Conservation (phyloP, 1,140 invertebrate genomes). For the Trichonephila clavipes region DNA sequence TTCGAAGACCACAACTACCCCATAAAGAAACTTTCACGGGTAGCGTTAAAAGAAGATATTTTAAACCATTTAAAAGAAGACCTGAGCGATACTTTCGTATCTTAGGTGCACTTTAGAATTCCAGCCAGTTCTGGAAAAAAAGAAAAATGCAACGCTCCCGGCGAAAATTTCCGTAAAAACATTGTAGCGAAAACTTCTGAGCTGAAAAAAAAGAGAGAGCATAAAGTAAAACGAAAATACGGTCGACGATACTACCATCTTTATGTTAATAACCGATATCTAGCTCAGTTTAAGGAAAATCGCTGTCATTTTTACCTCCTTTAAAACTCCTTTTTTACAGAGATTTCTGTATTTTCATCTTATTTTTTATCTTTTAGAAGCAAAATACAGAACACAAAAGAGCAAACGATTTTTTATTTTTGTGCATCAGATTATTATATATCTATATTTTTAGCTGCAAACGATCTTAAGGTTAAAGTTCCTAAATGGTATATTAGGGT, state of each 20-base stretch:
- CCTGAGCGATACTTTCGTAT: conserved; percentile 57
- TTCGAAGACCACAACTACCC: conserved; percentile 49
- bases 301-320: conserved; percentile 65
- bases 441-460: conserved; percentile 17
- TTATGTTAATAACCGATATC: conserved; percentile 75
- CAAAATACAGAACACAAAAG: conserved; percentile 62
- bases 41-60: conserved; percentile 65
- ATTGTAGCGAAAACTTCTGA: conserved; percentile 15
- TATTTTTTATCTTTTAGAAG: conserved; percentile 33
- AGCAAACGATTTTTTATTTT: conserved; percentile 11
- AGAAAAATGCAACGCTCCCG: conserved; percentile 47
- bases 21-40: conserved; percentile 69
- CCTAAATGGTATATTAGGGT: conserved; percentile 57
- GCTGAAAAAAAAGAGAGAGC: background rate
- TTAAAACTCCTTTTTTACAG: conserved; percentile 45
- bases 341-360: conserved; percentile 56
- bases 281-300: conserved; percentile 65
- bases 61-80: conserved; percentile 67
- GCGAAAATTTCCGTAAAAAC: conserved; percentile 68
- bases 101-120: conserved; percentile 68
- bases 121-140: conserved; percentile 13
- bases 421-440: conserved; percentile 39
- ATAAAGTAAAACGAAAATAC: conserved; percentile 45
- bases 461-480: conserved; percentile 21
- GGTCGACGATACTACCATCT: conserved; percentile 44